Conservation (phyloP, 23 tunicate species). For the Diplosoma virens region DNA sequence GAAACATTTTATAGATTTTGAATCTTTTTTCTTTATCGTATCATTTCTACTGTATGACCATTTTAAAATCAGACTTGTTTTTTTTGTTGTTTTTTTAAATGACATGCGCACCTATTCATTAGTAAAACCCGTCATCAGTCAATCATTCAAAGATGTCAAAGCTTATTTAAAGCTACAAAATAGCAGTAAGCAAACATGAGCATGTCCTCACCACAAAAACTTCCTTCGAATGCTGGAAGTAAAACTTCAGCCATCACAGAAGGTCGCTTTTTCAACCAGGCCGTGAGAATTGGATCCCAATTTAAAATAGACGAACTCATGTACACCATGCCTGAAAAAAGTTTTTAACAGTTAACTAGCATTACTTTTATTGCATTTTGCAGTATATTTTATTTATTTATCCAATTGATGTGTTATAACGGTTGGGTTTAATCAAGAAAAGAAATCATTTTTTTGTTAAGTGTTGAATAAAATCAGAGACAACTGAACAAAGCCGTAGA, state of each 20-base stretch:
- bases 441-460: too few species aligned
- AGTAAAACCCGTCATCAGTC: too few species aligned
- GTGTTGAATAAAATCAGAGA: too few species aligned
- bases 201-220: slow-evolving; percentile 33
- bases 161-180: too few species aligned
- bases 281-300: slow-evolving; percentile 90
- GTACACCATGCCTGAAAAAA: slow-evolving; percentile 79
- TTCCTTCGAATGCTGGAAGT: slow-evolving; percentile 60
- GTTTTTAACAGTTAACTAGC: too few species aligned
- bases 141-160: too few species aligned
- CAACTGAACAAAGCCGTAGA: too few species aligned
- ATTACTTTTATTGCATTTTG: neutral
- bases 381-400: neutral
- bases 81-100: neutral
- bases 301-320: slow-evolving; percentile 88
- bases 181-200: too few species aligned
- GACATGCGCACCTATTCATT: neutral
- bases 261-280: slow-evolving; percentile 83
- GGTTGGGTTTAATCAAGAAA: neutral
- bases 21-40: too few species aligned
- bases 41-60: too few species aligned
- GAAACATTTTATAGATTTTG: too few species aligned
- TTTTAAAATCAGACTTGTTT: too few species aligned
- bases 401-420: neutral
- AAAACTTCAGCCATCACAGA: slow-evolving; percentile 51